Percentiles rank a stretch among this genome's conserved stretches.
Conservation (phyloP, 2,888 invertebrate genomes). For the Miltochrista miniata region DNA sequence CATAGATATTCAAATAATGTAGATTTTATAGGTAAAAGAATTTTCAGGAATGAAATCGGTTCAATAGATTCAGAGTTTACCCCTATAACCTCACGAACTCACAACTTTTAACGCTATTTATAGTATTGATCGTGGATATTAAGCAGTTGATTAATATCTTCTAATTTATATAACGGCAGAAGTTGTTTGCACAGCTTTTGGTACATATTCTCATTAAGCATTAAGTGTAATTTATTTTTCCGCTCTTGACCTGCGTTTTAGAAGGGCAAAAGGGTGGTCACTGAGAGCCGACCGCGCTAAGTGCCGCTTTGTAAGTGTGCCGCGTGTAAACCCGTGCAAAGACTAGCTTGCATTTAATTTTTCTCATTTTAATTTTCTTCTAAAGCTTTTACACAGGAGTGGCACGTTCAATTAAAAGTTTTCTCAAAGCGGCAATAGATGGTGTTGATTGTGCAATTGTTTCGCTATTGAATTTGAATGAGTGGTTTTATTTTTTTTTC, state of each 20-base stretch:
- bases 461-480: neutral
- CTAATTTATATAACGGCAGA: neutral
- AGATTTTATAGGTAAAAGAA: too few relatives aligned
- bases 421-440: conserved; percentile 45
- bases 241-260: conserved; percentile 46
- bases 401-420: conserved; percentile 64
- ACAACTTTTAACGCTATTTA: neutral
- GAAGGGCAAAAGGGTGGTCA: conserved; percentile 51
- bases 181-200: conserved; percentile 11
- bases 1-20: too few relatives aligned
- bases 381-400: conserved; percentile 67
- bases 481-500: neutral
- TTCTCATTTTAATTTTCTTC: conserved; percentile 56
- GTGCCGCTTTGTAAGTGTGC: conserved; percentile 61
- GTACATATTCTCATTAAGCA: conserved; percentile 32
- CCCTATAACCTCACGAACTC: too few relatives aligned
- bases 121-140: neutral
- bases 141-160: too few relatives aligned
- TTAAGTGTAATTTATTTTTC: conserved; percentile 49
- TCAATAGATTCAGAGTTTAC: too few relatives aligned
- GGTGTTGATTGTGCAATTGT: conserved; percentile 39
- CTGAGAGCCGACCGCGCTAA: conserved; percentile 54
- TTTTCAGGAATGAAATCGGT: too few relatives aligned
- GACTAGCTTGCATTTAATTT: conserved; percentile 53
- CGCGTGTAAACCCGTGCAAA: conserved; percentile 58